A percentile compares a stretch with the other conserved stretches of the same genome.
phyloP scores from a whole-genome alignment of 1,140 invertebrate species.

The Brachionus koreanus region DNA sequence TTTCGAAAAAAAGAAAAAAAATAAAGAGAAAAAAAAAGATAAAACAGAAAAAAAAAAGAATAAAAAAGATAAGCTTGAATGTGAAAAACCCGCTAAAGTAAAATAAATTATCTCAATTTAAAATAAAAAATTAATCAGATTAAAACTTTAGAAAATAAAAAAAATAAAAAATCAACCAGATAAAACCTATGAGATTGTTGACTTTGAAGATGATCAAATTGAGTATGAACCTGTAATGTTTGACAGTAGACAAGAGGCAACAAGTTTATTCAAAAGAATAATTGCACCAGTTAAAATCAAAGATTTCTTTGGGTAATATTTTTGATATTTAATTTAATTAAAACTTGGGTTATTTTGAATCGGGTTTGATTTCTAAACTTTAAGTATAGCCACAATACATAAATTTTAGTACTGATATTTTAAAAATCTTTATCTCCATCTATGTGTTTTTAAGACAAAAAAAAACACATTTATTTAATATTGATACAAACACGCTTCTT shows the following conservation, averaged over 20 bases:
- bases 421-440: too few species aligned
- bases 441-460: too few species aligned
- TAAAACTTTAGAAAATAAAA: not conserved
- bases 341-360: not conserved
- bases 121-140: not conserved
- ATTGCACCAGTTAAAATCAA: slow-evolving; percentile 38
- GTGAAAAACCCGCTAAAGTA: not conserved
- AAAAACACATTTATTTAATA: too few species aligned
- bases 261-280: slow-evolving; percentile 34
- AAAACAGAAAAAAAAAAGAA: not conserved
- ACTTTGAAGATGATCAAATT: slow-evolving; percentile 10
- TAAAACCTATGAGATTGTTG: not conserved
- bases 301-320: slow-evolving; percentile 36
- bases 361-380: not conserved
- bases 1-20: not conserved
- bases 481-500: too few species aligned
- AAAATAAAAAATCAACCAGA: not conserved
- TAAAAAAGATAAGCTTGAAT: not conserved
- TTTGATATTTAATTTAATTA: not conserved
- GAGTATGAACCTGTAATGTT: slow-evolving; percentile 37
- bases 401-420: too few species aligned
- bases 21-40: not conserved
- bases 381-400: too few species aligned
- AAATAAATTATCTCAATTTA: not conserved
- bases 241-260: slow-evolving; percentile 38